Percentiles rank a stretch among this genome's conserved stretches.
Conservation (phyloP, 2,797 vertebrate genomes). For the Dipus sagitta region DNA sequence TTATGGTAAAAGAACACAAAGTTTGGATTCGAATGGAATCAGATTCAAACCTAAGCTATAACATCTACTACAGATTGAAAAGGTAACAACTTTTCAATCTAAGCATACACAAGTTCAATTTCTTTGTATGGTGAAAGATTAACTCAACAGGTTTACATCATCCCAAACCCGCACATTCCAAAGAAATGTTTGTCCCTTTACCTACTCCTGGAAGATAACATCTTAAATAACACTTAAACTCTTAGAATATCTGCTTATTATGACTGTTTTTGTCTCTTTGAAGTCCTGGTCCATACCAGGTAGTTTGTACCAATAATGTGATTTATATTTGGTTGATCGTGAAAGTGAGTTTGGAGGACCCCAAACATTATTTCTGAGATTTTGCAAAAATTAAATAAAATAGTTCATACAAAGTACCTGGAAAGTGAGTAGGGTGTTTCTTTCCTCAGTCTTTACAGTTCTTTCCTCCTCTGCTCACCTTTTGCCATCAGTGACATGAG, state of each 20-base stretch:
- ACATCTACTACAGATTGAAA: not conserved
- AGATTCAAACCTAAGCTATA: not conserved
- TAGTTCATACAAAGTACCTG: not conserved
- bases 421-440: too few species aligned
- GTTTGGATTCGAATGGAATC: not conserved
- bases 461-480: not conserved
- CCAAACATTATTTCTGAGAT: not conserved
- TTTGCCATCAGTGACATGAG: not conserved
- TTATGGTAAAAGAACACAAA: not conserved
- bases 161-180: not conserved
- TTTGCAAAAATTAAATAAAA: slow-evolving; percentile 1
- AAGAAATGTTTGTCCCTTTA: not conserved
- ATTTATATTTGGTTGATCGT: not conserved
- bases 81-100: not conserved
- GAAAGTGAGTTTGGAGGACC: not conserved
- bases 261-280: not conserved
- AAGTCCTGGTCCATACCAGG: not conserved
- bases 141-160: not conserved
- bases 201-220: not conserved
- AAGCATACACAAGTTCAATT: slow-evolving; percentile 1
- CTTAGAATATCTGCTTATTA: not conserved
- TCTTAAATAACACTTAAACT: not conserved
- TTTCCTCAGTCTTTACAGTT: not conserved
- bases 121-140: not conserved
- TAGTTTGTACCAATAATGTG: not conserved